A percentile compares a stretch with the other conserved stretches of the same genome.
Conservation (phyloP, 2,888 invertebrate species). For the Ditula angustiorana region DNA sequence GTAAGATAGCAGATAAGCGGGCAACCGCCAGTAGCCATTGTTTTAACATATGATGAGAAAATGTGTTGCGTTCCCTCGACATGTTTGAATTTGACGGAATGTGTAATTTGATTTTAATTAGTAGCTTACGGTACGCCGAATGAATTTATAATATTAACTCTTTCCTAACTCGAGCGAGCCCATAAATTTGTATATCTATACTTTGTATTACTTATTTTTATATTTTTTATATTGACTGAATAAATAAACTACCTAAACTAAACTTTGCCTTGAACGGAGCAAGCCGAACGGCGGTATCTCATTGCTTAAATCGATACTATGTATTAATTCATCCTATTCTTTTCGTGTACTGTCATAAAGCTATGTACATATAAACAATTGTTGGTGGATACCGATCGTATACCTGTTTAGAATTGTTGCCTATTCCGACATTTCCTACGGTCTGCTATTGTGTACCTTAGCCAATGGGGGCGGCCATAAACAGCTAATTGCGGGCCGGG, state of each 20-base stretch:
- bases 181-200: background rate
- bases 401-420: constrained; percentile 27
- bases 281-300: no score
- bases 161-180: background rate
- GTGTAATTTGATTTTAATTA: constrained; percentile 75
- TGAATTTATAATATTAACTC: constrained; percentile 31
- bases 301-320: no score
- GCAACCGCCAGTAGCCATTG: constrained; percentile 81
- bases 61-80: constrained; percentile 66
- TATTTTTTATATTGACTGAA: no score
- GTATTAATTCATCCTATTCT: no score
- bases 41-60: constrained; percentile 77
- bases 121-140: constrained; percentile 45
- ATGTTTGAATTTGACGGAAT: constrained; percentile 71
- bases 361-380: constrained; percentile 31
- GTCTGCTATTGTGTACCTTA: constrained; percentile 50
- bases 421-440: constrained; percentile 38
- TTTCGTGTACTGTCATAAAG: background rate
- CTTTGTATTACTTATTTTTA: no score
- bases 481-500: constrained; percentile 74
- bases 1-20: constrained; percentile 69
- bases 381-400: background rate
- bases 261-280: no score
- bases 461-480: constrained; percentile 75
- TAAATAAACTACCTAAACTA: no score